Evolutionary conservation across 2,797 vertebrate species (phyloP).

Genomic region (Aselliscus stoliczkanus): DNA sequence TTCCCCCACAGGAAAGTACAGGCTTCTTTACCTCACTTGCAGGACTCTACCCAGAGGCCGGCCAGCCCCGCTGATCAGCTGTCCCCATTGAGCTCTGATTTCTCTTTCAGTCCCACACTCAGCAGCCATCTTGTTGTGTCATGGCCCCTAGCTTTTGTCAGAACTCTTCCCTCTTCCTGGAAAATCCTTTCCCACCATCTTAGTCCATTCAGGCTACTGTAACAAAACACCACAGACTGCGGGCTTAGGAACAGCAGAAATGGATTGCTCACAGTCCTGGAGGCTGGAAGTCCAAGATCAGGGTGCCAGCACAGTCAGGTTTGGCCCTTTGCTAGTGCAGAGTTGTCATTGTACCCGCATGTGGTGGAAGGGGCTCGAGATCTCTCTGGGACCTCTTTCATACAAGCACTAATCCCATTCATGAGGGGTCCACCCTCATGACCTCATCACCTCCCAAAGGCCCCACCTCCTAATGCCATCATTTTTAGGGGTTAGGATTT

Average conservation of each 20-base stretch:
- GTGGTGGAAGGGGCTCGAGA: background rate
- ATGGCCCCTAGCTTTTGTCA: background rate
- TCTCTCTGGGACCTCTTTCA: background rate
- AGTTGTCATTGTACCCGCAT: background rate
- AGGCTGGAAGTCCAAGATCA: background rate
- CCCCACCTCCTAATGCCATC: background rate
- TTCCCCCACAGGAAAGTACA: background rate
- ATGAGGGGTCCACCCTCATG: background rate
- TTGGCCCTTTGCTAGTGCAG: background rate
- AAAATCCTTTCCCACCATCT: background rate
- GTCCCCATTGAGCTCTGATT: background rate
- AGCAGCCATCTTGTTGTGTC: background rate
- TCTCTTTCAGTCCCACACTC: background rate
- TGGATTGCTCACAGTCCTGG: background rate
- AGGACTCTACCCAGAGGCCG: background rate
- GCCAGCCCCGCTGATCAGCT: accelerated
- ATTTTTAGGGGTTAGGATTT: background rate
- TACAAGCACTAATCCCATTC: background rate
- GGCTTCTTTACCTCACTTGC: background rate
- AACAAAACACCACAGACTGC: background rate
- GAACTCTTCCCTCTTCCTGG: background rate
- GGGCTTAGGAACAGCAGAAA: background rate
- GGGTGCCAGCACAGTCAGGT: background rate
- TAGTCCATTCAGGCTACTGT: background rate
- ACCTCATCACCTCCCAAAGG: background rate